A percentile compares a stretch with the other conserved stretches of the same genome.
These are phyloP conservation scores for Lerema accius DNA, from an alignment of 1,140 invertebrate genomes.

Conservation along the genomic window DNA sequence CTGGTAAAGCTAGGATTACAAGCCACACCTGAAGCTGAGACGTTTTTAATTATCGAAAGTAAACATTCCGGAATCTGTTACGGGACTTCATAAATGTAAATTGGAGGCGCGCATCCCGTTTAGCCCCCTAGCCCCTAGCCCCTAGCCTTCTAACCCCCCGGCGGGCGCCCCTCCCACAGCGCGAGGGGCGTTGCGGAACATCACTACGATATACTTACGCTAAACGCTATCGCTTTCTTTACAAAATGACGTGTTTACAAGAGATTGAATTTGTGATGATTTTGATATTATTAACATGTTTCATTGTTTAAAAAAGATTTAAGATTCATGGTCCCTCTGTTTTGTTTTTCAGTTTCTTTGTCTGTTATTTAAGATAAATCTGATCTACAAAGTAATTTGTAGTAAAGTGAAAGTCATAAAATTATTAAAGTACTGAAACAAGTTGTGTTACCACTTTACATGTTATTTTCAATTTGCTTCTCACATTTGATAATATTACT, in stretches of 20 bases:
- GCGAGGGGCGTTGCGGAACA: slow-evolving; percentile 30
- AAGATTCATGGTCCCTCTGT: too few species aligned
- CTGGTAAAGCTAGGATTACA: neutral
- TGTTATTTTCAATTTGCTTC: too few species aligned
- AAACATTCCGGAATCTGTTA: slow-evolving; percentile 76
- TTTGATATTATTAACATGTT: too few species aligned
- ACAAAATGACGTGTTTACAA: neutral
- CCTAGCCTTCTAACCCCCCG: slow-evolving; percentile 20
- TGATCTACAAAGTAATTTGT: too few species aligned
- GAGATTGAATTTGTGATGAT: neutral
- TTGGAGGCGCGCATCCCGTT: slow-evolving; percentile 75
- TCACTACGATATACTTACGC: slow-evolving; percentile 28
- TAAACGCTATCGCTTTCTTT: slow-evolving; percentile 30
- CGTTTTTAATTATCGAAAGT: slow-evolving; percentile 79
- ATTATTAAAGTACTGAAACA: too few species aligned
- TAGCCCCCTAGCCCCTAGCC: slow-evolving; percentile 46
- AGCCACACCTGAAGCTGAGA: slow-evolving; percentile 52
- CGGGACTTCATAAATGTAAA: slow-evolving; percentile 80
- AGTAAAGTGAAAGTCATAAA: too few species aligned
- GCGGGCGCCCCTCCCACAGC: slow-evolving; percentile 31
- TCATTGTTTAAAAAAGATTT: too few species aligned
- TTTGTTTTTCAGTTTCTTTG: too few species aligned
- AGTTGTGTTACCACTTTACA: too few species aligned
- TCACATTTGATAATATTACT: too few species aligned
- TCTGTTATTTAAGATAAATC: too few species aligned